Evolutionary conservation across 1,140 invertebrate species (phyloP), one percentile per base, ranked within the genome.

Genomic region (Neuroterus valhalla): DNA sequence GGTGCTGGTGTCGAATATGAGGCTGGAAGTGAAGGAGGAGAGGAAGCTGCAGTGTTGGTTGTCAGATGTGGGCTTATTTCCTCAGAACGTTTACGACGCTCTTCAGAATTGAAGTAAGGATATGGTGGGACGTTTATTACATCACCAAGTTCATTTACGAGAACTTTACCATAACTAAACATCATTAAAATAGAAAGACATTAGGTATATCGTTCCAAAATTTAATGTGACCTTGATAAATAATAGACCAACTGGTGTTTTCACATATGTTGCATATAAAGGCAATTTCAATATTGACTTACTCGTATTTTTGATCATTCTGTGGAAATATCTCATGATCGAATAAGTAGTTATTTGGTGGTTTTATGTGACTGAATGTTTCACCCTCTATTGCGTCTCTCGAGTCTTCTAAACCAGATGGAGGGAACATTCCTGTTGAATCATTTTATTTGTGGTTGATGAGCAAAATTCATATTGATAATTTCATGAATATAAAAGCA

Each of bases 81-180:
- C 15, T 86, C 83, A 8, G 85, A 87, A 21, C 85, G 75, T 62
- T 88, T 88, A 12, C 86, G 84, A 26, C 83, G 86, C 68, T 86
- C 81, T 3, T 83, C 83, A 38, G 75, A 68, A 10, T 74, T 38
- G 44, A 77, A 52, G 31, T 70, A 72, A 26, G 81, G 82, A 69
- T 88, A 85, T 6, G 84, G 83, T 83, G 83, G 86, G 1, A 72
- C 45, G 72, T 70, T 78, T 6, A 81, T 81, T 10, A 80, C 79
- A 21, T 86, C 82, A n/a, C 74, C 80, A 11, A 85, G 42, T 66
- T 86, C 84, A 66, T 86, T 88, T 38, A 82, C 66, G 15, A 84
- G 44, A 8, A 85, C 74, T 45, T 85, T 86, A 11, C 82, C 82
- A 62, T 88, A 87, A 21, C 86, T 87, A 26, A 45, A 68, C 23